Evolutionary conservation across 2,888 invertebrate genomes (phyloP), one percentile per base, ranked within the genome.

Genomic region (Prostheceraeus crozeri): DNA sequence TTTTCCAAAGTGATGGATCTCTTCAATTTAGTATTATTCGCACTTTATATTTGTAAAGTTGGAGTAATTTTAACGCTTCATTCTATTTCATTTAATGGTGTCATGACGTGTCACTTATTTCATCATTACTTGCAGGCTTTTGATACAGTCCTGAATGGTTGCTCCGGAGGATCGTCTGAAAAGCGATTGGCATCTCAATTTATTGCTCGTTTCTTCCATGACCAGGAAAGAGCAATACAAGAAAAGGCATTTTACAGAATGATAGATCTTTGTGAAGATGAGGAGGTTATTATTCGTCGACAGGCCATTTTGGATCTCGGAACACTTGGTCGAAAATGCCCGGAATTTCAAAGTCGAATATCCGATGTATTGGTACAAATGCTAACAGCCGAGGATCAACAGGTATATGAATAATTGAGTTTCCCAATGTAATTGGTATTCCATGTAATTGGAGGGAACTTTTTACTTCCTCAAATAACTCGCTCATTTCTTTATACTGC

Each of bases 161-260:
- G 88, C 0, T 89, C 89, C 77, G 89, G 90, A 27, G 84, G 84
- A 0, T 83, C 85, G 16, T 88, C 87, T 68, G 90, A 90, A 71
- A 94, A 94, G 75, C 83, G 87, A 59, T 78, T 96, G 64, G 89
- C 93, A 3, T 88, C 91, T 1, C 93, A 94, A 75, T 91, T 96
- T 69, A 90, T 94, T 72, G 85, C 88, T 1, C 84, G 89, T 76
- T 94, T 93, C 79, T 96, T 94, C 75, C 91, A 93, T 4, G 81
- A 82, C 63, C 79, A 87, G 60, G 83, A n/a, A n/a, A n/a, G n/a
- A n/a, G n/a, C n/a, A n/a, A n/a, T n/a, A n/a, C n/a, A 86, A n/a
- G 85, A 86, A 67, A 83, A 85, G 72, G 88, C 91, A 4, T 84
- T 94, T 57, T 87, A 93, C 77, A 88, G 89, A 62, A 84, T 89